Evolutionary conservation across 2,888 invertebrate species (phyloP).

Genomic region (Brenthis daphne): DNA sequence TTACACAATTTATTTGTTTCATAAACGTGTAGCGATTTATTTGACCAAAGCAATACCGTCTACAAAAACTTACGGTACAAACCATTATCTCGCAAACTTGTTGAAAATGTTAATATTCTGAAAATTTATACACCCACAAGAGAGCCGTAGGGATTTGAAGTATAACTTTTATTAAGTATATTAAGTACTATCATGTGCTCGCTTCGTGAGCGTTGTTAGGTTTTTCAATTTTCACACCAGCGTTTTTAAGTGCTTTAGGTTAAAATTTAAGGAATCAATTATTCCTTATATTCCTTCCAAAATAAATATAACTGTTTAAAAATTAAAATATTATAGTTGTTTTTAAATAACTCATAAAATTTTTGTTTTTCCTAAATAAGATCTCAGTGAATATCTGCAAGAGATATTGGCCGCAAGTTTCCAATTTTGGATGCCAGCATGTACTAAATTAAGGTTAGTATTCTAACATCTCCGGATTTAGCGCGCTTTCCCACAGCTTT

Average conservation of each 20-base stretch:
- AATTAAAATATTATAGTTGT: too few relatives aligned
- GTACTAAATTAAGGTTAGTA: slow-evolving; percentile 37
- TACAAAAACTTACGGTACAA: neutral
- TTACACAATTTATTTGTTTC: too few relatives aligned
- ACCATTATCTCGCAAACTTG: slow-evolving; percentile 15
- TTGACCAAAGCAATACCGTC: neutral
- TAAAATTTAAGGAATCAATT: neutral
- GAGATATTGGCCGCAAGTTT: slow-evolving; percentile 37
- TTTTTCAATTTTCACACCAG: slow-evolving; percentile 15
- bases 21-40: too few relatives aligned
- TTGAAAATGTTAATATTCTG: slow-evolving; percentile 15
- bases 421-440: slow-evolving; percentile 34
- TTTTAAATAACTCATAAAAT: neutral
- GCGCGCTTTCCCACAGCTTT: slow-evolving; percentile 30
- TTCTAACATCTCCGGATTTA: slow-evolving; percentile 37
- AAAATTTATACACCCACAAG: slow-evolving; percentile 13
- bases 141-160: slow-evolving; percentile 10
- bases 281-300: neutral
- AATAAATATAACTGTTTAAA: too few relatives aligned
- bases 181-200: slow-evolving; percentile 17
- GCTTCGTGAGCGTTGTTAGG: slow-evolving; percentile 2
- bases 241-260: slow-evolving; percentile 3
- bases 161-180: slow-evolving; percentile 22
- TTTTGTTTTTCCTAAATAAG: neutral
- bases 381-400: slow-evolving; percentile 28